Conservation (phyloP, 2,797 vertebrate genomes). For the Karalla daura region DNA sequence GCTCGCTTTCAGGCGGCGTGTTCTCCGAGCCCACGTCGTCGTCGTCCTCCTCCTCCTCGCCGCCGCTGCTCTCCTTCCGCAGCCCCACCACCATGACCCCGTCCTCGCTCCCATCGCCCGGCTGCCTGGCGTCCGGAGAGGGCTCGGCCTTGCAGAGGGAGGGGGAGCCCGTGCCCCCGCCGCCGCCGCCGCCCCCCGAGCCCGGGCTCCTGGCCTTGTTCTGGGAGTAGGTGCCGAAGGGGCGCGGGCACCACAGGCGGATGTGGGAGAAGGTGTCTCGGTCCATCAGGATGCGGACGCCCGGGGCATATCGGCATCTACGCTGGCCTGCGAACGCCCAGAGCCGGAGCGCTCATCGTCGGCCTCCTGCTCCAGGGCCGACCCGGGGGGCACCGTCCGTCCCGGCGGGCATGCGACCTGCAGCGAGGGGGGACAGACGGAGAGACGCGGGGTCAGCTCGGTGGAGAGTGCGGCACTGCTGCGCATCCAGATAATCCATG, state of each 20-base stretch:
- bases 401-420: constrained; percentile 65
- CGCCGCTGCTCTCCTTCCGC: constrained; percentile 55
- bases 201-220: constrained; percentile 87
- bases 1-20: constrained; percentile 76
- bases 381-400: constrained; percentile 48
- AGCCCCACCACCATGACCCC: constrained; percentile 71
- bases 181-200: constrained; percentile 65
- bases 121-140: constrained; percentile 60
- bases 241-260: constrained; percentile 94
- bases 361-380: constrained; percentile 49
- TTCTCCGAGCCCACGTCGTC: constrained; percentile 86
- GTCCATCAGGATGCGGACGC: constrained; percentile 87
- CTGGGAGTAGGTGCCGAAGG: constrained; percentile 93
- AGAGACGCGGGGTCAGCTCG: background rate
- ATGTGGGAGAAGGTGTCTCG: constrained; percentile 93
- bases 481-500: no score
- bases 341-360: constrained; percentile 73
- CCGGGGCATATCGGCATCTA: constrained; percentile 80
- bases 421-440: constrained; percentile 14
- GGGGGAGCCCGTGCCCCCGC: constrained; percentile 61
- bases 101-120: constrained; percentile 63
- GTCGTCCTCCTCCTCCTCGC: constrained; percentile 78
- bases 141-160: constrained; percentile 79
- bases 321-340: constrained; percentile 70
- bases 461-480: no score